Evolutionary conservation across 1,140 invertebrate genomes (phyloP), one percentile per base, ranked within the genome.

Genomic region (Polypedilum pembai): DNA sequence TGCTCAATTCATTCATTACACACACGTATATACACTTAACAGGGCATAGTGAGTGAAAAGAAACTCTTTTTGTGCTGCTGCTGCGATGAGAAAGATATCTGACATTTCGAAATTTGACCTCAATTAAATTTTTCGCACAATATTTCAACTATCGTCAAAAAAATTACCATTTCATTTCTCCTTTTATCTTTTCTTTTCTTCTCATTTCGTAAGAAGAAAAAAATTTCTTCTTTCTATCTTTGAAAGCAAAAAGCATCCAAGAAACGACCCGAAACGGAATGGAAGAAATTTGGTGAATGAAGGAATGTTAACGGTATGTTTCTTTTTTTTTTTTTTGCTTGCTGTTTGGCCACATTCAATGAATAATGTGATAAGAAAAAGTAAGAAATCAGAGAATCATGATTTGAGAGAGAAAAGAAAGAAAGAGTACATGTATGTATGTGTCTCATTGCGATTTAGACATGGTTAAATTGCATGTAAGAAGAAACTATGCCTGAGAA

Each of bases 251-350:
- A 21, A 69, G 17, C 65, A 21, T 21, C 65, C 17, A 7, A 18
- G 20, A 69, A 69, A 69, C 65, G 17, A 69, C 65, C 65, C 18
- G 20, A 69, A 69, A 69, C 20, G 65, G 65, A 69, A 69, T 69
- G 65, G 20, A 69, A 69, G 65, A 69, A 69, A 69, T 69, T 69
- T 69, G 65, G 17, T 18, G 65, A 21, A 18, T 18, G 65, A 21
- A 69, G 20, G 20, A 69, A 69, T 69, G 65, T 18, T 69, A 69
- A 69, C 65, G 65, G 65, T 69, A 69, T 69, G 65, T 56, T 56
- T 56, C 12, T 56, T n/a, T 56, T n/a, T n/a, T 56, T 10, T 15
- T n/a, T 56, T 10, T 12, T 4, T n/a, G 12, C 45, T n/a, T n/a
- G n/a, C 45, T 15, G 41, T 12, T 56, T 56, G 45, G 45, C 10